Conservation (phyloP, 1,140 invertebrate genomes). For the Heliconius melpomene region DNA sequence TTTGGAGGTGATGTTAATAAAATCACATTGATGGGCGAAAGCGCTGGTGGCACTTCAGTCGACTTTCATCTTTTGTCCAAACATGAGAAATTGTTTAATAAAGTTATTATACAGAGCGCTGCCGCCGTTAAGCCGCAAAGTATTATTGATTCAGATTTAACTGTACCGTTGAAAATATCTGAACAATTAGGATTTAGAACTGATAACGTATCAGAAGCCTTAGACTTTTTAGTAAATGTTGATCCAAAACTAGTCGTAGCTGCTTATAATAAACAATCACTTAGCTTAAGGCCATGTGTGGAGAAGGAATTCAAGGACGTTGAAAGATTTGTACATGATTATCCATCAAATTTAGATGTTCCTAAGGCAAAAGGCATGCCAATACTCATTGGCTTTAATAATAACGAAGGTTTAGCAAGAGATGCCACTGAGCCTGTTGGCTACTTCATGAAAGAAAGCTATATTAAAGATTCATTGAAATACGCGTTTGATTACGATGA, state of each 20-base stretch:
- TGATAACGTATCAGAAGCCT: slow-evolving; percentile 34
- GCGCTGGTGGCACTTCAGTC: slow-evolving; percentile 81
- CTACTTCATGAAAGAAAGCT: slow-evolving; percentile 16
- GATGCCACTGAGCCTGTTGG: slow-evolving; percentile 11
- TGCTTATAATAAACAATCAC: slow-evolving; percentile 19
- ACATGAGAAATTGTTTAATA: slow-evolving; percentile 48
- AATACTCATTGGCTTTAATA: slow-evolving; percentile 40
- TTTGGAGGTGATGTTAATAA: slow-evolving; percentile 86
- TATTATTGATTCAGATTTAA: slow-evolving; percentile 25
- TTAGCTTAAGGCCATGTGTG: slow-evolving; percentile 35
- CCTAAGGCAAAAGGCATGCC: slow-evolving; percentile 37
- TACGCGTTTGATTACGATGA: slow-evolving; percentile 35
- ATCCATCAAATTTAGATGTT: slow-evolving; percentile 35
- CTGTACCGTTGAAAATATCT: slow-evolving; percentile 39
- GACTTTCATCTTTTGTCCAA: slow-evolving; percentile 50
- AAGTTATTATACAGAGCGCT: slow-evolving; percentile 54
- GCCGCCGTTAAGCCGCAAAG: slow-evolving; percentile 20
- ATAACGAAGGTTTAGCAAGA: slow-evolving; percentile 36
- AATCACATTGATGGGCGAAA: slow-evolving; percentile 86
- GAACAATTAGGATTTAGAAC: slow-evolving; percentile 42
- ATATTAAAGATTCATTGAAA: slow-evolving; percentile 27
- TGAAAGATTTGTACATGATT: slow-evolving; percentile 35
- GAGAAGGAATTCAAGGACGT: slow-evolving; percentile 45
- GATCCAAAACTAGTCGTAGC: slow-evolving; percentile 38
- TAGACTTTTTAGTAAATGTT: slow-evolving; percentile 36